Evolutionary conservation across 2,113 vertebrate genomes (phyloP), one percentile per base, ranked within the genome.

Genomic region (Poicephalus gulielmi): DNA sequence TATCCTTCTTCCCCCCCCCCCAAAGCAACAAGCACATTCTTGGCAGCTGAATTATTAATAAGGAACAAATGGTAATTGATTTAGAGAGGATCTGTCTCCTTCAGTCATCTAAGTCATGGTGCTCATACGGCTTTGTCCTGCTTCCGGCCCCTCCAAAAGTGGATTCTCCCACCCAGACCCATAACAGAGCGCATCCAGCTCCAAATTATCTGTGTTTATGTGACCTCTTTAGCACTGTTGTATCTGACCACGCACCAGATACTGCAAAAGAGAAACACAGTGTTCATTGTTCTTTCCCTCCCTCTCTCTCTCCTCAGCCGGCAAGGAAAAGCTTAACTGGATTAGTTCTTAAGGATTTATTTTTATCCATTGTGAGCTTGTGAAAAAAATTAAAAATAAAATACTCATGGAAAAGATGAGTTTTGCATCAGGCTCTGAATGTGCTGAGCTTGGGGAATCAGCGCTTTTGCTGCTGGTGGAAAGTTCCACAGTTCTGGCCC

Each of bases 31-130:
- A 94, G 83, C 73, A 90, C 57, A 69, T 79, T 94, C 92, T 88
- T 93, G 88, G 94, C 92, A 96, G 91, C 89, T 95, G 67, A 97
- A 96, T 96, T 96, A 96, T 96, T 96, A 95, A 96, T 93, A 93
- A 94, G 92, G 81, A 96, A 93, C 96, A 94, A 92, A 93, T 68
- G 39, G 76, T 78, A 94, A 95, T 44, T 90, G 92, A 93, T 92
- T 95, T 90, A 83, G 63, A 79, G 19, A 83, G 12, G 79, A 90
- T 75, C 83, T 96, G n/a, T 78, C 63, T 80, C 79, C 75, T 88
- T 88, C 41, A 49, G n/a, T 47, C 35, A 41, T 33, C 47, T 10
- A 50, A 95, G 53, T 11, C 74, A 68, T 5, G 5, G 1, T 57
- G 74, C 57, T 73, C 83, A 83, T 82, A 66, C 0, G 0, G 71